Evolutionary conservation across 1,140 invertebrate genomes (phyloP), one percentile per base, ranked within the genome.

Genomic region (Pinna nobilis): DNA sequence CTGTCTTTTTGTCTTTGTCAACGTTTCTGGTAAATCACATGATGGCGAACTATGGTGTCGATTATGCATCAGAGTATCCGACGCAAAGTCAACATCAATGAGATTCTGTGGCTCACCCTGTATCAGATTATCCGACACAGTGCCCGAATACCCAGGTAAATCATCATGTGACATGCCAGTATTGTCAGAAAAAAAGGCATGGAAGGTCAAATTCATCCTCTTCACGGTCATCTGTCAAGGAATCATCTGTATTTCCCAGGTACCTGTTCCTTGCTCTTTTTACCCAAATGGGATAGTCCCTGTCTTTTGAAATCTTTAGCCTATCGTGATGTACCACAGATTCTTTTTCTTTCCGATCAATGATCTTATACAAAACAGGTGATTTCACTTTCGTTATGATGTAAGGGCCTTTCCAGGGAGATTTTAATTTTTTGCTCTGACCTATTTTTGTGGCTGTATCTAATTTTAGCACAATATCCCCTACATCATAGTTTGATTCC

Each of bases 391-490:
- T 6, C 41, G 53, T 47, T 5, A 70, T 44, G 2, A 63, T 5
- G 44, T 39, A 70, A 18, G 69, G 69, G 2, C 69, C 57, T 49
- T 28, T 64, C 59, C 59, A 64, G 18, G 69, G 59, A n/a, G 57
- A 28, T 18, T 32, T 51, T 0, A 70, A 28, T 32, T 70, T 70
- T 44, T 61, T 63, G 18, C 53, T 32, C 20, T 60, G 57, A 5
- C 59, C 59, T 13, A 60, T 25, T 39, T 63, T 70, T 11, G 47
- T 39, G 5, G 69, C 50, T 6, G 59, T 28, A 50, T 70, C 57
- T n/a, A 32, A 23, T 30, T 20, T 35, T 33, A 39, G 63, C 1
- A 64, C 69, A 20, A 70, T 35, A 41, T 66, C 70, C n/a, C 70
- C 63, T 35, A 66, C 39, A 18, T 60, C 20, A 25, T 66, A 71